A percentile compares a stretch with the other conserved stretches of the same genome.
phyloP scores from a whole-genome alignment of 1,140 invertebrate genomes.

The Planococcus citri region DNA sequence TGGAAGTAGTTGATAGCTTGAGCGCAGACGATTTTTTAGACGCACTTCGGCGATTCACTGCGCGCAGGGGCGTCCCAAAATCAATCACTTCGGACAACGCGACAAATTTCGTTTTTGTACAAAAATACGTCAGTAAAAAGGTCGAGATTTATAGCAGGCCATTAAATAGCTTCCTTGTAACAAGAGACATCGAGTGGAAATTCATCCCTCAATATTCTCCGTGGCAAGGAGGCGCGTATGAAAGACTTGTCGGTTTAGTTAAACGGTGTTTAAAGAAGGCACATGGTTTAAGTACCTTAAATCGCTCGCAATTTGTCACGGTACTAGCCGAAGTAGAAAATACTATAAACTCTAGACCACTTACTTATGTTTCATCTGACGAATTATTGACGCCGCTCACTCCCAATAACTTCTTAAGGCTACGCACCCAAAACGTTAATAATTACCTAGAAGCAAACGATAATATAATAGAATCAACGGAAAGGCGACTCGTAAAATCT shows the following conservation, averaged over 20 bases:
- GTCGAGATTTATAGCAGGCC: not conserved
- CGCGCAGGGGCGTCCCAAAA: slow-evolving; percentile 24
- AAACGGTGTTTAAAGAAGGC: slow-evolving; percentile 28
- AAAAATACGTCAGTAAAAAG: not conserved
- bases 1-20: slow-evolving; percentile 30
- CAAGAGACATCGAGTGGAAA: slow-evolving; percentile 28
- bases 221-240: slow-evolving; percentile 34
- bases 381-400: too few relatives aligned
- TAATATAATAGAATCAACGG: too few relatives aligned
- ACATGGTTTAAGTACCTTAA: too few relatives aligned
- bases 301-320: too few relatives aligned
- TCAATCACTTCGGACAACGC: slow-evolving; percentile 24
- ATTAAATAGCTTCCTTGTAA: not conserved
- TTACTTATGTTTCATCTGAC: too few relatives aligned
- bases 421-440: too few relatives aligned
- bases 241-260: slow-evolving; percentile 30
- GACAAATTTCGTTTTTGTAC: slow-evolving; percentile 23
- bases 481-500: too few relatives aligned
- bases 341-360: too few relatives aligned
- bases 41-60: slow-evolving; percentile 29
- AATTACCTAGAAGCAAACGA: too few relatives aligned
- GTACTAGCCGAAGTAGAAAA: too few relatives aligned
- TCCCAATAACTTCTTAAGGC: too few relatives aligned
- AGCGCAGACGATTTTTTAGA: slow-evolving; percentile 28
- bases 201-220: slow-evolving; percentile 31